A percentile compares a stretch with the other conserved stretches of the same genome.
Conservation (phyloP, 1,140 invertebrate genomes). For the Akabosia matsudoensis region DNA sequence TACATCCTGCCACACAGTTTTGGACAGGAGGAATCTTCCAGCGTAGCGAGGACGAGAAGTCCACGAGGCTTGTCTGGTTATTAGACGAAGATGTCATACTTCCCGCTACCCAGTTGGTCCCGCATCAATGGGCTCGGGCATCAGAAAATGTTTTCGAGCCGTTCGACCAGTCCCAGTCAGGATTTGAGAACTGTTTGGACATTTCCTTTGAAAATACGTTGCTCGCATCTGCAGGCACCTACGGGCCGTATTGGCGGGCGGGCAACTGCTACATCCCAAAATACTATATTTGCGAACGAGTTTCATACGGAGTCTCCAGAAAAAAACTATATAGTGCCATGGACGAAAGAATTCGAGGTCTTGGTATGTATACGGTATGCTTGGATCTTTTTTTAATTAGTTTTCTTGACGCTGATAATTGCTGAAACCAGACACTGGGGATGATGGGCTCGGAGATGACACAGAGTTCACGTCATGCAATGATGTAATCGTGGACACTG, state of each 20-base stretch:
- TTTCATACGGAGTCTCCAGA: neutral
- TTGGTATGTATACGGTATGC: no score
- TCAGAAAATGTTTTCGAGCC: neutral
- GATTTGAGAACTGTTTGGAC: neutral
- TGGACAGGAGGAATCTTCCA: constrained; percentile 1
- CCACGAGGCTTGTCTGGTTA: neutral
- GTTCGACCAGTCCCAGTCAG: neutral
- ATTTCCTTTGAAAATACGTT: neutral
- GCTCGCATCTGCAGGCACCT: neutral
- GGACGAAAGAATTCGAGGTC: neutral
- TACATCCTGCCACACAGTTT: constrained; percentile 6
- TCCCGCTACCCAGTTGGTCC: neutral
- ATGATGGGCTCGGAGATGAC: no score
- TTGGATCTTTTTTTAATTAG: no score
- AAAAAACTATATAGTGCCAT: neutral
- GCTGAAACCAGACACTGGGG: no score
- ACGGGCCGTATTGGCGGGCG: neutral
- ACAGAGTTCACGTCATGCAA: neutral
- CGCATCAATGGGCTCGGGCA: neutral
- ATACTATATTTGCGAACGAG: constrained; percentile 1
- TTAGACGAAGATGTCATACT: neutral
- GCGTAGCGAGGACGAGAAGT: neutral
- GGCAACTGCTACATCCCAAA: neutral
- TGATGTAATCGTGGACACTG: neutral
- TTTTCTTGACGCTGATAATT: no score